Evolutionary conservation across 2,797 vertebrate species (phyloP), one percentile per base, ranked within the genome.

Genomic region (Oreonectes daqikongensis): DNA sequence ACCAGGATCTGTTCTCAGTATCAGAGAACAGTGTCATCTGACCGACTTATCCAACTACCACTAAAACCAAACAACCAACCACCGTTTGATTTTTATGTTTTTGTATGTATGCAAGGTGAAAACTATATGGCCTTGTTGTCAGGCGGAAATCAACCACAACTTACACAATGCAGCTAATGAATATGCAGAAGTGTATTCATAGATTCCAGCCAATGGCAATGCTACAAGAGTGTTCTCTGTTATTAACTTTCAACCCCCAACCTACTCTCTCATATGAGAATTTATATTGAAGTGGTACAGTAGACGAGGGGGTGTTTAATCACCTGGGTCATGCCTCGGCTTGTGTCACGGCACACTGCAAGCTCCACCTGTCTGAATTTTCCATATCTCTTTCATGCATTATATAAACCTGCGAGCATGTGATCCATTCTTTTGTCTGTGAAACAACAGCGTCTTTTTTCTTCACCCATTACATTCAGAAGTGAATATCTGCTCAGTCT

Each of bases 381-480:
- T 63, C 32, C 18, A 66, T 30, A 28, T 65, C 48, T 55, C 24
- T 66, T 18, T 66, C 48, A 42, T 61, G 32, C 30, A 63, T 73
- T 66, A 65, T 74, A 44, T 66, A 63, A 65, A 55, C 35, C 48
- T 5, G 4, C 12, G 5, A 67, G 38, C 64, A 67, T 9, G 64
- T 75, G 73, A 75, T 53, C n/a, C 17, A 18, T 32, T 59, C 52
- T 57, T 75, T 75, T 75, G 64, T 75, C 52, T 67, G 42, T 52
- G 46, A 24, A 15, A 75, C 64, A 68, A 67, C 22, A 67, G 26
- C 0, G 0, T 67, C 38, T 63, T 55, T 24, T 42, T 35, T 55
- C 40, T 50, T 30, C 65, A 35, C 64, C 40, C 74, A 60, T 35
- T 48, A 26, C 30, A 60, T 50, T 69, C 53, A 38, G 20, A 76